These are phyloP conservation scores for Sander vitreus DNA, from an alignment of 2,113 vertebrate genomes.

Conservation along the genomic window DNA sequence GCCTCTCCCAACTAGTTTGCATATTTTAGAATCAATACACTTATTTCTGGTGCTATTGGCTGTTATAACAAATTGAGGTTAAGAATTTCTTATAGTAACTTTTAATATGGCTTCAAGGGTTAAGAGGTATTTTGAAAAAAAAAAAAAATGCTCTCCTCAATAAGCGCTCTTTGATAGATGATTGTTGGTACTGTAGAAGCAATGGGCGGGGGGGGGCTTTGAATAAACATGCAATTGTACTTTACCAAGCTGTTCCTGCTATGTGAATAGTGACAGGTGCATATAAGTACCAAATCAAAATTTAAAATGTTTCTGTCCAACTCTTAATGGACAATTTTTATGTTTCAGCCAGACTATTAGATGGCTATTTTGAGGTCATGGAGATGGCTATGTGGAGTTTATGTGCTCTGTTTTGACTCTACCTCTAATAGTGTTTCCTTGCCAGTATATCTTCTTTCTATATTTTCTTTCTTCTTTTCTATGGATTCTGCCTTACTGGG, in stretches of 20 bases:
- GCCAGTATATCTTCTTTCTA: neutral
- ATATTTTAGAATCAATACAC: neutral
- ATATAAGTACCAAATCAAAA: slow-evolving; percentile 18
- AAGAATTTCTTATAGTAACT: neutral
- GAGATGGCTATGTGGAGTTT: neutral
- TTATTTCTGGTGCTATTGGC: neutral
- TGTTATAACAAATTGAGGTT: neutral
- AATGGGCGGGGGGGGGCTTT: neutral
- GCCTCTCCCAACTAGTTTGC: neutral
- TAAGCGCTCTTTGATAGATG: neutral
- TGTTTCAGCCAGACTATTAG: slow-evolving; percentile 8
- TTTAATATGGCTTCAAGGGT: neutral
- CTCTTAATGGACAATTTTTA: slow-evolving; percentile 28
- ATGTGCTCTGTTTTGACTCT: neutral
- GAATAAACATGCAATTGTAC: slow-evolving; percentile 15
- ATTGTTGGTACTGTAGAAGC: neutral
- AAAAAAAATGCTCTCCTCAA: too few relatives aligned
- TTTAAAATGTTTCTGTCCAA: slow-evolving; percentile 1
- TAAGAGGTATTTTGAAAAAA: neutral
- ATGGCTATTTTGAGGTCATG: slow-evolving; percentile 18
- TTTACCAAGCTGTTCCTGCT: slow-evolving; percentile 3
- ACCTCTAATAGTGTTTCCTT: slow-evolving; percentile 2
- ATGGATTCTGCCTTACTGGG: neutral
- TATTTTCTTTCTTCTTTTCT: neutral
- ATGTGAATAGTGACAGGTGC: neutral